These are phyloP conservation scores for Alviniconcha marisindica DNA, from an alignment of 1,140 invertebrate genomes.

Conservation along the genomic window DNA sequence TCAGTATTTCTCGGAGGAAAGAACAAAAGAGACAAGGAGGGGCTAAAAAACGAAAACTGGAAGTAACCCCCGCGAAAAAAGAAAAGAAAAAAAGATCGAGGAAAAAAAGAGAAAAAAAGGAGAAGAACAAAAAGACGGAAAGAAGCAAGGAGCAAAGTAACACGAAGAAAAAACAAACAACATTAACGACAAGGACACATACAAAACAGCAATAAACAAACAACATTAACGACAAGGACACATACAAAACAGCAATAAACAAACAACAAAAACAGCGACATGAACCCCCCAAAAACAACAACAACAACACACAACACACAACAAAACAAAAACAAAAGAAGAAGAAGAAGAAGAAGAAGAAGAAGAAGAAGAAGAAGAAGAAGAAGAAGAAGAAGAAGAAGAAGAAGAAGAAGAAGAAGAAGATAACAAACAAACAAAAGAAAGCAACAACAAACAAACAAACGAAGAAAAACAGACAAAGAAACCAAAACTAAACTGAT, in stretches of 20 bases:
- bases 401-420: conserved; percentile 7
- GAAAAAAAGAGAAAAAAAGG: neutral
- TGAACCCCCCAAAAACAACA: too few relatives aligned
- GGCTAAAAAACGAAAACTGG: too few relatives aligned
- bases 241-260: neutral
- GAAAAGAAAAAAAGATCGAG: neutral
- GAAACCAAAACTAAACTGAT: too few relatives aligned
- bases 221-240: too few relatives aligned
- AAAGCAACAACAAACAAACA: neutral
- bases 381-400: conserved; percentile 17
- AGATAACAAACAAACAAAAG: neutral
- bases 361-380: conserved; percentile 24
- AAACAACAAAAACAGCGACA: too few relatives aligned
- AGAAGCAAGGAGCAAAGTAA: conserved; percentile 15
- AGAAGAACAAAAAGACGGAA: conserved; percentile 5
- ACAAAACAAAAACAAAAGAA: neutral
- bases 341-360: neutral
- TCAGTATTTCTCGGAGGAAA: too few relatives aligned
- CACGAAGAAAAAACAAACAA: neutral
- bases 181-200: neutral
- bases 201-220: neutral
- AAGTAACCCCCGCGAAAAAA: too few relatives aligned
- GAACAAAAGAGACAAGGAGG: too few relatives aligned
- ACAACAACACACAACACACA: too few relatives aligned
- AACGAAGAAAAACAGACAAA: too few relatives aligned